Percentiles rank a stretch among this genome's conserved stretches.
phyloP scores from a whole-genome alignment of 2,113 vertebrate genomes.

The Rynchops niger region DNA sequence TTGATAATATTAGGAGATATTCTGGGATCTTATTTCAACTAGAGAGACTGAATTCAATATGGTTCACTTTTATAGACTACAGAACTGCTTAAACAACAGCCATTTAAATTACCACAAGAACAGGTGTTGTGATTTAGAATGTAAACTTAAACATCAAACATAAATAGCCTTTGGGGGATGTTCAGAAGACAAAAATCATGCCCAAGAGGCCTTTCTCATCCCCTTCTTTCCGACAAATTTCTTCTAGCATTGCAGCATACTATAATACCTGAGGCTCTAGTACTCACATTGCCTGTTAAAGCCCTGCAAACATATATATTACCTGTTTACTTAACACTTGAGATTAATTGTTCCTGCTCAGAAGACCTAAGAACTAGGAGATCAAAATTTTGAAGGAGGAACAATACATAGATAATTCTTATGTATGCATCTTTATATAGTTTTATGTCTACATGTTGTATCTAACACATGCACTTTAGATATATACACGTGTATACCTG shows the following conservation, averaged over 20 bases:
- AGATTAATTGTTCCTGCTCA: neutral
- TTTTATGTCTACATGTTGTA: neutral
- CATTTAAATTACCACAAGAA: constrained; percentile 40
- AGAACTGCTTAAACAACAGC: neutral
- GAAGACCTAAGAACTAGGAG: neutral
- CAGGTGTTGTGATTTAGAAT: constrained; percentile 50
- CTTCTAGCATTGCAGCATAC: neutral
- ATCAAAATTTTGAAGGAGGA: neutral
- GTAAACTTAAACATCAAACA: constrained; percentile 59
- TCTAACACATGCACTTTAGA: neutral
- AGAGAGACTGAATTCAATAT: neutral
- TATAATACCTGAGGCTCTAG: neutral
- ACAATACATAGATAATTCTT: neutral
- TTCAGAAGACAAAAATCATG: constrained; percentile 44
- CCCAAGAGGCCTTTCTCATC: neutral
- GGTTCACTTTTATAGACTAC: constrained; percentile 16
- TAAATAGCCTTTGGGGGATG: neutral
- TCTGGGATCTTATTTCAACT: constrained; percentile 5
- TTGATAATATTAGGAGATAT: constrained; percentile 29
- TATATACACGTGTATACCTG: neutral
- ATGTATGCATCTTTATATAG: neutral
- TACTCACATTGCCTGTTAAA: neutral
- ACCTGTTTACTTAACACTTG: neutral
- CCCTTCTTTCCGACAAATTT: neutral
- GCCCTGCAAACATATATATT: neutral